Evolutionary conservation across 2,113 vertebrate genomes (phyloP).

Genomic region (Marmota monax): DNA sequence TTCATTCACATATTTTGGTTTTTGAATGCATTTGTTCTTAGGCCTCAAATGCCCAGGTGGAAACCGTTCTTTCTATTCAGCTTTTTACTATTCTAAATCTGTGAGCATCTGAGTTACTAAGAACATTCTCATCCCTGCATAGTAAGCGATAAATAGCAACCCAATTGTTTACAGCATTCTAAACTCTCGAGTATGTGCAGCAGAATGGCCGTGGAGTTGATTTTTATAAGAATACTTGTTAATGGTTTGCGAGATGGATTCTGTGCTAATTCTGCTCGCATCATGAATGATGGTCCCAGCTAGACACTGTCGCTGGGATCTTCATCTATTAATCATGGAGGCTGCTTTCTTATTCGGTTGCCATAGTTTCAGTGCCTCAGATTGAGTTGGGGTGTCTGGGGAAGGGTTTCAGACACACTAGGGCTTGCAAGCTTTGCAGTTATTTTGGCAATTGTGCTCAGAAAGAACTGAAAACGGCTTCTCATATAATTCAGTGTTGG

Average conservation of each 20-base stretch:
- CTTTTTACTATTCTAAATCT: conserved; percentile 67
- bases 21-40: conserved; percentile 50
- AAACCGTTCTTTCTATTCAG: conserved; percentile 50
- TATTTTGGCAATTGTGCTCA: conserved; percentile 85
- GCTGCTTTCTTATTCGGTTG: conserved; percentile 98
- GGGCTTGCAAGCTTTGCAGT: conserved; percentile 90
- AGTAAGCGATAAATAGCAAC: conserved; percentile 78
- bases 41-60: conserved; percentile 62
- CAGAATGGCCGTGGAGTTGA: conserved; percentile 68
- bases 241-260: conserved; percentile 83
- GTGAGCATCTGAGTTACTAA: conserved; percentile 70
- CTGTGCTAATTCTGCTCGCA: conserved; percentile 85
- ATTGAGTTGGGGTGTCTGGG: conserved; percentile 96
- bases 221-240: conserved; percentile 76
- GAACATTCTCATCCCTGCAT: conserved; percentile 26
- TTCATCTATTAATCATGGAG: conserved; percentile 99
- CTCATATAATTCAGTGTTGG: conserved; percentile 84
- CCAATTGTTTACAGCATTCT: conserved; percentile 62
- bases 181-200: not conserved
- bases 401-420: conserved; percentile 89
- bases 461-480: conserved; percentile 82
- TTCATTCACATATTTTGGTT: conserved; percentile 69
- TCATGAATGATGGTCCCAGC: conserved; percentile 90
- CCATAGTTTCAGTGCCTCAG: conserved; percentile 99
- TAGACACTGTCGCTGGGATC: conserved; percentile 93